Percentiles rank a stretch among this genome's conserved stretches.
These are phyloP conservation scores for Antigone vipio DNA, from an alignment of 2,113 vertebrate genomes.

Conservation along the genomic window DNA sequence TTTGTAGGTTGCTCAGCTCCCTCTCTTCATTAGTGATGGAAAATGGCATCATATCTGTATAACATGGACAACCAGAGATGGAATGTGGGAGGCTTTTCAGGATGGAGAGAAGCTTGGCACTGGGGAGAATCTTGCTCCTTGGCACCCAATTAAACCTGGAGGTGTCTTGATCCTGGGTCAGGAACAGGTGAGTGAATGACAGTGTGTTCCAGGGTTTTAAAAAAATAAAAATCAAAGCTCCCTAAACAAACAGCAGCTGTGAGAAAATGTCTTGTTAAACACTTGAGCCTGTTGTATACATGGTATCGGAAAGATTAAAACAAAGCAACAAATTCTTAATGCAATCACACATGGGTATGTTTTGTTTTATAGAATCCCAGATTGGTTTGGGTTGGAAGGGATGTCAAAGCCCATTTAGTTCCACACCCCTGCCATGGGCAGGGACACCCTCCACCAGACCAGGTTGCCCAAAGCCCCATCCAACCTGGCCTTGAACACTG, in stretches of 20 bases:
- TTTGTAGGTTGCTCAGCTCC: conserved; percentile 90
- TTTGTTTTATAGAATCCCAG: neutral
- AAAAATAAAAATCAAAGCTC: neutral
- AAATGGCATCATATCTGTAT: conserved; percentile 98
- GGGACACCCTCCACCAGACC: too few species aligned
- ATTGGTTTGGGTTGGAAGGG: too few species aligned
- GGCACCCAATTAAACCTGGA: conserved; percentile 98
- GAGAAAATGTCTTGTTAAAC: neutral
- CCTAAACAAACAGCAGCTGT: neutral
- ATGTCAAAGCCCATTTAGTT: too few species aligned
- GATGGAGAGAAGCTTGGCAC: conserved; percentile 94
- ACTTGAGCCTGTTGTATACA: neutral
- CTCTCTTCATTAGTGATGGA: conserved; percentile 91
- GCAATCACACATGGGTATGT: neutral
- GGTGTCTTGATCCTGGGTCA: conserved; percentile 96
- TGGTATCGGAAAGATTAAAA: neutral
- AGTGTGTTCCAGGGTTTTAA: neutral
- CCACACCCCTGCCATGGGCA: too few species aligned
- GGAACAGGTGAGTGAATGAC: conserved; percentile 87
- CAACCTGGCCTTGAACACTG: too few species aligned
- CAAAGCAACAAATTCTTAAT: neutral
- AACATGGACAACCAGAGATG: conserved; percentile 97
- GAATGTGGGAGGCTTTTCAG: conserved; percentile 98
- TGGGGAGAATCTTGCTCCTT: conserved; percentile 96
- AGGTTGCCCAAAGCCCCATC: too few species aligned